Base-by-base conservation (phyloP, 2,888 invertebrate genomes). In the Panorpa germanica region DNA sequence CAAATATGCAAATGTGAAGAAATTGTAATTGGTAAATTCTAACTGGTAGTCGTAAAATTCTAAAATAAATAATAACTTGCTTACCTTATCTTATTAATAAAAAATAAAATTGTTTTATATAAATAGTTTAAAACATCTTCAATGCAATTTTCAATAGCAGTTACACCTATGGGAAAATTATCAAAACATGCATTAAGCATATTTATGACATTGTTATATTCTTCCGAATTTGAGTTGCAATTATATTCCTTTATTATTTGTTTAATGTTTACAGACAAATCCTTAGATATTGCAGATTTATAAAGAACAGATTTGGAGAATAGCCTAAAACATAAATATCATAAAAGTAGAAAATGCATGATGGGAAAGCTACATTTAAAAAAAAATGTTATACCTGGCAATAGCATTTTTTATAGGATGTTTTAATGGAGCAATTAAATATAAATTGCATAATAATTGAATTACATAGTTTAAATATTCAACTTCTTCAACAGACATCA, bases 341-440 rank as follows among this genome's bases (percentile, higher is more conserved):
- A n/a, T n/a, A n/a, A n/a, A n/a, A n/a, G n/a, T n/a, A n/a, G n/a
- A n/a, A n/a, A n/a, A n/a, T n/a, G n/a, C n/a, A n/a, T n/a, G n/a
- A n/a, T n/a, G n/a, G n/a, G n/a, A n/a, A n/a, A n/a, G n/a, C n/a
- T n/a, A n/a, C n/a, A 11, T 21, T 27, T 14, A 21, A 25, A 4
- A 8, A 15, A 13, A 30, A 12, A 14, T 20, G 40, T 13, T 44
- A 38, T 41, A 56, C 57, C 49, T 55, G 11, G 43, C 34, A 12
- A 52, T 39, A 33, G 50, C 45, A 40, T 49, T 50, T 27, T 55
- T 50, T 11, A 56, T 43, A 5, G 56, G 50, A 41, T 55, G 56
- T 35, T 53, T 56, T 0, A 48, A 37, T 0, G 53, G 49, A 19
- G 45, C 44, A 31, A 40, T 36, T 23, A 56, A 46, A 13, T 47